These are phyloP conservation scores for Vicugna pacos DNA, from an alignment of 2,113 vertebrate genomes.

Conservation along the genomic window DNA sequence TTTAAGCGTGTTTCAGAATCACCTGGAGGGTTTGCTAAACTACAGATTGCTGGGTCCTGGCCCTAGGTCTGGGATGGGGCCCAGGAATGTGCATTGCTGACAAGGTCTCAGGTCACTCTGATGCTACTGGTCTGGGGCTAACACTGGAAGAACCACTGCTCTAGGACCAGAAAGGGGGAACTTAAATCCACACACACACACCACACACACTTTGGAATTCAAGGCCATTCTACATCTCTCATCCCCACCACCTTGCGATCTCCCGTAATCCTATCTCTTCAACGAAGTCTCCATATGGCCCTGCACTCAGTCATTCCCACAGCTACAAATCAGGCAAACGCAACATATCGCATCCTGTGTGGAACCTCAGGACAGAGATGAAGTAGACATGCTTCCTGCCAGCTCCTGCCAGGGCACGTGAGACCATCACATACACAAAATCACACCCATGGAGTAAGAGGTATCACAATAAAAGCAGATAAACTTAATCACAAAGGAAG, in stretches of 20 bases:
- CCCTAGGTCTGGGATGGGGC: not conserved
- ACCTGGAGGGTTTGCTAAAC: not conserved
- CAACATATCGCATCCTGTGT: not conserved
- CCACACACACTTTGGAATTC: not conserved
- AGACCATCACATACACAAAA: not conserved
- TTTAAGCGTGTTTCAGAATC: not conserved
- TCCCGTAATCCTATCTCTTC: not conserved
- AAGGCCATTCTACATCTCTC: not conserved
- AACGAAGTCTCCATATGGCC: not conserved
- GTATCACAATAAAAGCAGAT: not conserved
- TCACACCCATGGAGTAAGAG: not conserved
- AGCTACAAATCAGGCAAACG: accelerated
- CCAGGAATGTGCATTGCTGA: not conserved
- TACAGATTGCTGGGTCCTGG: not conserved
- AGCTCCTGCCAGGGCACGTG: accelerated
- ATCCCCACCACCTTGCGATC: not conserved
- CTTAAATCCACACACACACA: not conserved
- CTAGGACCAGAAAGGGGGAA: not conserved
- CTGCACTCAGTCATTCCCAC: not conserved
- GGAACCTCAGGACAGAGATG: not conserved
- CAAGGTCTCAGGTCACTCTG: not conserved
- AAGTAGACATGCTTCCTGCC: not conserved
- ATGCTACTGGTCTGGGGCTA: not conserved
- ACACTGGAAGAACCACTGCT: not conserved
- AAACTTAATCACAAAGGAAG: not conserved